These are phyloP conservation scores for Cordilura impudica DNA, from an alignment of 2,888 invertebrate genomes.

Conservation along the genomic window DNA sequence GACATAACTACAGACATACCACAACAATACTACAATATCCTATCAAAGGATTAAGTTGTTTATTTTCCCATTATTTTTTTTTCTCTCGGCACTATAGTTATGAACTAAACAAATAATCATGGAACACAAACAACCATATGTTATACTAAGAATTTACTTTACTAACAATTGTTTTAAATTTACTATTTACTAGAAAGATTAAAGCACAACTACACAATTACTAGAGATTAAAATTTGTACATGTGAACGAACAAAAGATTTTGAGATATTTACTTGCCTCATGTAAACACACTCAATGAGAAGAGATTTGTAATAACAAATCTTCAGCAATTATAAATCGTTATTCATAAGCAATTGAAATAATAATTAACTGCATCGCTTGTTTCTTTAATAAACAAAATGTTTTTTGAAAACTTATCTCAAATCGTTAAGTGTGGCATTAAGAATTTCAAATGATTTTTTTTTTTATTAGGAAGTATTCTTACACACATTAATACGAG, in stretches of 20 bases:
- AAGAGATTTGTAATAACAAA: not conserved
- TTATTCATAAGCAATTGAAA: not conserved
- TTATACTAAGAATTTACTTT: constrained; percentile 16
- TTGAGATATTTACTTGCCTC: not conserved
- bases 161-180: constrained; percentile 2
- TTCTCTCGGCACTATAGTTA: not conserved
- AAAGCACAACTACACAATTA: not conserved
- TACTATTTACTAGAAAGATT: constrained; percentile 20
- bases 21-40: not conserved
- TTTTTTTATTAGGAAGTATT: too few relatives aligned
- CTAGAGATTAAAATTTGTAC: not conserved
- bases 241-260: too few relatives aligned
- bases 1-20: not conserved
- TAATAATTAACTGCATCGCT: not conserved
- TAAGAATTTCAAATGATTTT: too few relatives aligned
- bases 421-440: too few relatives aligned
- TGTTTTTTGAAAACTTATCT: too few relatives aligned
- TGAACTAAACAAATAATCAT: constrained; percentile 18
- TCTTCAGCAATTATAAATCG: too few relatives aligned
- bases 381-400: too few relatives aligned
- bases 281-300: not conserved
- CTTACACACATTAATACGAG: too few relatives aligned
- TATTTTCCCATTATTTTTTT: constrained; percentile 17
- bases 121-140: not conserved
- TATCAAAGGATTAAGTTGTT: constrained; percentile 28